Evolutionary conservation across 2,113 vertebrate genomes (phyloP).

Genomic region (Zingel zingel): DNA sequence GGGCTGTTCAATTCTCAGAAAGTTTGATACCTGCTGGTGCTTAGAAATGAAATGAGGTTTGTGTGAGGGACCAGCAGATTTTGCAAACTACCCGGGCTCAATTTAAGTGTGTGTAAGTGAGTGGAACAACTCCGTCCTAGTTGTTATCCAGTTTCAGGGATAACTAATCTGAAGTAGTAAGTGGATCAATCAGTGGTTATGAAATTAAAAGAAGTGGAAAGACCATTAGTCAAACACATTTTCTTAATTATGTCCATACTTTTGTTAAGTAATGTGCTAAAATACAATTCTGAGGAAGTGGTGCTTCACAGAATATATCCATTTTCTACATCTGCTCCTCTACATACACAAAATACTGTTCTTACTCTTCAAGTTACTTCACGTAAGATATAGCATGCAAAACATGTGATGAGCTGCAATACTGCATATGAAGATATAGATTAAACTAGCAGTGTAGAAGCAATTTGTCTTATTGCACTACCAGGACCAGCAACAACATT

Average conservation of each 20-base stretch:
- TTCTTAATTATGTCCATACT: not conserved
- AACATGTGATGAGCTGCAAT: not conserved
- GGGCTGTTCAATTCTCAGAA: constrained; percentile 76
- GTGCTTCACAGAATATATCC: not conserved
- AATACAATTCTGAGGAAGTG: not conserved
- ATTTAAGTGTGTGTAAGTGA: constrained; percentile 11
- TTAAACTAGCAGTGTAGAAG: not conserved
- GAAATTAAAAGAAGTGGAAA: constrained; percentile 4
- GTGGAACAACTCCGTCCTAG: not conserved
- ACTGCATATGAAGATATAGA: not conserved
- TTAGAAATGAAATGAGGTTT: constrained; percentile 66
- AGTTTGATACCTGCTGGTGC: constrained; percentile 75
- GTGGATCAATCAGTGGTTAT: not conserved
- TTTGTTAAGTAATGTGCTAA: not conserved
- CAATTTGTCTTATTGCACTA: not conserved
- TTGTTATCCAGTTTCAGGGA: not conserved
- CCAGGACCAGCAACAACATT: not conserved
- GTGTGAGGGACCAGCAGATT: constrained; percentile 38
- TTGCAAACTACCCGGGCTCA: constrained; percentile 30
- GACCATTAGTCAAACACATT: not conserved
- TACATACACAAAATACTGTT: not conserved
- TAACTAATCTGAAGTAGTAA: not conserved
- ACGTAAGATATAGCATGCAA: not conserved
- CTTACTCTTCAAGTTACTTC: not conserved
- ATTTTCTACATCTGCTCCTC: not conserved